Percentiles rank a stretch among this genome's conserved stretches.
Conservation (phyloP, 2,888 invertebrate species). For the Actias luna region DNA sequence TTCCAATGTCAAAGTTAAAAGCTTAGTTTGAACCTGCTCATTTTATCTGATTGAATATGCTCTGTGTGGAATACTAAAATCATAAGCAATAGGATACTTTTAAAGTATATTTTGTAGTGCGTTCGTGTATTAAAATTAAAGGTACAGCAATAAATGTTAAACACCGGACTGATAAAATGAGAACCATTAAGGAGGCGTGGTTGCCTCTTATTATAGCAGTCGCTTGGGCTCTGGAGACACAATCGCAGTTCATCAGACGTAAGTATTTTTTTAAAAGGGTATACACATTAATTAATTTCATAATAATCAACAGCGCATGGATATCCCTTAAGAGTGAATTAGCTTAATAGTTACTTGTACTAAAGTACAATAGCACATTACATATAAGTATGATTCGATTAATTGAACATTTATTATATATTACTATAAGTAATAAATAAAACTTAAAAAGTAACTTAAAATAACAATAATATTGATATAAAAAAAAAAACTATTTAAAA, state of each 20-base stretch:
- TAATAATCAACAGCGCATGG: background rate
- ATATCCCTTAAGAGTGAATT: background rate
- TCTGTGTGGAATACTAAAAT: conserved; percentile 41
- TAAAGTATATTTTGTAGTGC: conserved; percentile 33
- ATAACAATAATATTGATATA: too few relatives aligned
- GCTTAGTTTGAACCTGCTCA: conserved; percentile 22
- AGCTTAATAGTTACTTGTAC: background rate
- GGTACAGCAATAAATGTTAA: conserved; percentile 44
- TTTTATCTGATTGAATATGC: conserved; percentile 27
- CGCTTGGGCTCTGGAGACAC: conserved; percentile 33
- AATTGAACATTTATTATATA: too few relatives aligned
- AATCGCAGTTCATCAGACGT: conserved; percentile 52
- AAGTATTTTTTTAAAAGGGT: conserved; percentile 42
- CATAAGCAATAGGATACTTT: conserved; percentile 20
- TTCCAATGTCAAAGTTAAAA: conserved; percentile 23
- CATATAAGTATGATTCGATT: too few relatives aligned
- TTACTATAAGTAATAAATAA: too few relatives aligned
- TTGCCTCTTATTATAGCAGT: conserved; percentile 49
- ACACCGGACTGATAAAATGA: conserved; percentile 46
- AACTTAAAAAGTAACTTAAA: too few relatives aligned
- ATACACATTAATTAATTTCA: background rate
- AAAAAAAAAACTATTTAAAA: too few relatives aligned
- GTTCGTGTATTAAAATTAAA: conserved; percentile 28
- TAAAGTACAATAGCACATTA: background rate
- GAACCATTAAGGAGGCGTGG: conserved; percentile 46